A percentile compares a stretch with the other conserved stretches of the same genome.
Evolutionary conservation across 2,113 vertebrate genomes (phyloP).

Genomic region (Conger conger): DNA sequence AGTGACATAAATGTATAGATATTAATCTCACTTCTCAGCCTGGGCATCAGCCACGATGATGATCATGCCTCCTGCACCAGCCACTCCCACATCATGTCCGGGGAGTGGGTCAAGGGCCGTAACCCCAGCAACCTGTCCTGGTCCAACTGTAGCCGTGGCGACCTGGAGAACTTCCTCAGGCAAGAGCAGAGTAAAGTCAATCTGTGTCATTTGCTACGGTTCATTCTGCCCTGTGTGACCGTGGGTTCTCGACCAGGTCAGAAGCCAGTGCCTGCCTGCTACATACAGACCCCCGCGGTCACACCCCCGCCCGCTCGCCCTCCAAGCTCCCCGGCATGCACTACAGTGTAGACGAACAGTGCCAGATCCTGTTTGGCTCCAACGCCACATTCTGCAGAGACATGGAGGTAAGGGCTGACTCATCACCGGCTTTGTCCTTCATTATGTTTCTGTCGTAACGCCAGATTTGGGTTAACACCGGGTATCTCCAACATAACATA

Average conservation of each 20-base stretch:
- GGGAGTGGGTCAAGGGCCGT: constrained; percentile 96
- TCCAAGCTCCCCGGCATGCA: constrained; percentile 96
- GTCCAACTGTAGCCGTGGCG: constrained; percentile 91
- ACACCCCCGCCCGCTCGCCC: constrained; percentile 74
- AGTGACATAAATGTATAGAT: constrained; percentile 19
- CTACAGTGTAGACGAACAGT: constrained; percentile 92
- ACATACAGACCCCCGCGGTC: constrained; percentile 85
- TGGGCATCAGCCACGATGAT: constrained; percentile 97
- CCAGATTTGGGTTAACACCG: neutral
- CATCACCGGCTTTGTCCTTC: neutral
- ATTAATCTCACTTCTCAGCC: constrained; percentile 61
- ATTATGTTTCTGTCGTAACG: neutral
- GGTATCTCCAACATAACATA: neutral
- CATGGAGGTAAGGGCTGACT: constrained; percentile 81
- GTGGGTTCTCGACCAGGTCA: constrained; percentile 69
- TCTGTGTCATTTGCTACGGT: neutral
- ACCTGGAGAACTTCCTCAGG: constrained; percentile 94
- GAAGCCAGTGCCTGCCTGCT: constrained; percentile 87
- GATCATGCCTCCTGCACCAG: constrained; percentile 84
- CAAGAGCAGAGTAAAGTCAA: constrained; percentile 58
- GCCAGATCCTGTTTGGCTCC: constrained; percentile 94
- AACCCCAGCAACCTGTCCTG: constrained; percentile 95
- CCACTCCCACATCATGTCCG: constrained; percentile 95
- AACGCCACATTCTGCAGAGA: constrained; percentile 95
- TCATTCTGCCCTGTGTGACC: neutral